Conservation (phyloP, 2,888 invertebrate species). For the Kuschelorhynchus macadamiae region DNA sequence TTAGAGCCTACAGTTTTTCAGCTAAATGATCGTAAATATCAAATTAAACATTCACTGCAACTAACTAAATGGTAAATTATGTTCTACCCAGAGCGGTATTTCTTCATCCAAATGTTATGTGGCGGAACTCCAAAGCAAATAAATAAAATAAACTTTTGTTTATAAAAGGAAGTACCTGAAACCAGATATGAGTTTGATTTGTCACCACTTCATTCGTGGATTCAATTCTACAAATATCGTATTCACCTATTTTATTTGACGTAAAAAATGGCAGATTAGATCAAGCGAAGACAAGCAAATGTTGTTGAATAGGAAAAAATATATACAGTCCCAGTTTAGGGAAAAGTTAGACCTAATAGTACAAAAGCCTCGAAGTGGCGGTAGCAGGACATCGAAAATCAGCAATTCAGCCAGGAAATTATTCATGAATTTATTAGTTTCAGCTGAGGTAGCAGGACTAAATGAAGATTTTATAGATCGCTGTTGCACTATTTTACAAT, state of each 20-base stretch:
- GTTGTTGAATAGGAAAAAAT: too few relatives aligned
- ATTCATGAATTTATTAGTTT: slow-evolving; percentile 33
- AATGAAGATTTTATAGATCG: slow-evolving; percentile 15
- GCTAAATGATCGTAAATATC: too few relatives aligned
- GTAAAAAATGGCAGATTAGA: too few relatives aligned
- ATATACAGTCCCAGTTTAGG: slow-evolving; percentile 23
- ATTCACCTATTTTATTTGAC: slow-evolving; percentile 28
- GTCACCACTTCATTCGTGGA: slow-evolving; percentile 36
- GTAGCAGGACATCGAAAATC: slow-evolving; percentile 39
- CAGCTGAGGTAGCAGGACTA: slow-evolving; percentile 14
- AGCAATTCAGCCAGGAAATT: slow-evolving; percentile 40
- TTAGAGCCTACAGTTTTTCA: too few relatives aligned
- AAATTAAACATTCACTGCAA: too few relatives aligned
- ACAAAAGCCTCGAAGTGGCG: slow-evolving; percentile 31
- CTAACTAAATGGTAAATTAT: too few relatives aligned
- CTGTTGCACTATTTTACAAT: too few relatives aligned
- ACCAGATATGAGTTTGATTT: slow-evolving; percentile 29
- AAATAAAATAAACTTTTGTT: slow-evolving; percentile 29
- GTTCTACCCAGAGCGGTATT: too few relatives aligned
- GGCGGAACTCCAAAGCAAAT: slow-evolving; percentile 18
- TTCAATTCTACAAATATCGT: slow-evolving; percentile 27
- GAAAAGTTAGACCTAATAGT: neutral
- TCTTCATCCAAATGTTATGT: neutral
- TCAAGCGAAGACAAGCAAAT: too few relatives aligned
- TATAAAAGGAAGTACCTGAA: neutral